Base-by-base conservation (phyloP, 92 coral and sea anemone species). In the Epizoanthus illoricatus region DNA sequence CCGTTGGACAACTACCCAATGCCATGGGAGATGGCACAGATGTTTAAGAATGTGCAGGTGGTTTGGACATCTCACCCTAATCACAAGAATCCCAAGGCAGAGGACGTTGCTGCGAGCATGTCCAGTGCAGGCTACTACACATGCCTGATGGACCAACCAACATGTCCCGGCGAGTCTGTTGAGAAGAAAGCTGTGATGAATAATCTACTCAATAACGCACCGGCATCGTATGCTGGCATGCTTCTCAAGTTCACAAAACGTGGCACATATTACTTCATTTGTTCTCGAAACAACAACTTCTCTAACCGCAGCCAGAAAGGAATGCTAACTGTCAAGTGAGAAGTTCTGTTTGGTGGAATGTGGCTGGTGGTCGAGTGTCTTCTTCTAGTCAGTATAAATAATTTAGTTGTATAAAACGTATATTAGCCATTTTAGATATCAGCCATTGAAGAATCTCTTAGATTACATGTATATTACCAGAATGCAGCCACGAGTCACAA, bases 221-320 rank as follows among this genome's bases (percentile, higher is more conserved):
- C 98, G 5, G 98, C 99, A 12, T 97, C 99, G 0, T 97, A 89
- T 64, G 86, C 72, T 3, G 99, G 99, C 65, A 88, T 91, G 92
- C 79, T 97, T 71, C 79, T 97, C 39, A 81, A 87, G 85, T 84
- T 97, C 23, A 79, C 70, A 23, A 80, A 90, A 42, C 92, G 67
- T 71, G 98, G 99, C 8, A 69, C 61, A 56, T 93, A 88, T 71
- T 88, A 91, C 79, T 97, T 89, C 70, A 87, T 91, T 5, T 97
- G 99, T 84, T 86, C 97, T 11, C 81, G 99, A 52, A 97, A 97
- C 75, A 97, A 97, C 76, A 97, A 97, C 89, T 97, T 97, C 74
- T 90, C 99, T 76, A 97, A 97, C 89, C 88, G 98, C 84, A 97
- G 99, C 57, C 99, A 97, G 86, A 97, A 97, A 64, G 99, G 99